Evolutionary conservation across 2,797 vertebrate species (phyloP).

Genomic region (Cuniculus paca): DNA sequence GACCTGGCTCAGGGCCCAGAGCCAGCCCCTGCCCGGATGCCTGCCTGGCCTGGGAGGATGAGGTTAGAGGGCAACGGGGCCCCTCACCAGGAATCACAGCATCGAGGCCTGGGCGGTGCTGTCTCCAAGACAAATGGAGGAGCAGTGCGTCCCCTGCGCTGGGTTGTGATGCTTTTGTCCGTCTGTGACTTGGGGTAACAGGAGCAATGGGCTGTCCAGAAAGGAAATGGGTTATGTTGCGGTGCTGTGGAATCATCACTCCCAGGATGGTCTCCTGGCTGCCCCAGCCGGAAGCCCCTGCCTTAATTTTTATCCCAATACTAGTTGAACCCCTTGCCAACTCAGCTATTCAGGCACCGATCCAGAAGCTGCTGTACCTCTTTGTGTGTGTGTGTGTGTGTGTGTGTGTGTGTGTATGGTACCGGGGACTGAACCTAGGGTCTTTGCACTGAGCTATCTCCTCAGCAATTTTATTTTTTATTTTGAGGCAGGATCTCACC

Average conservation of each 20-base stretch:
- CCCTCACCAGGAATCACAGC: background rate
- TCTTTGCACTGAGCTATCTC: background rate
- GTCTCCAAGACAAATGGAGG: background rate
- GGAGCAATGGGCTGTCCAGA: too few relatives aligned
- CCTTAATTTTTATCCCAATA: accelerated
- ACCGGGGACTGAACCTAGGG: background rate
- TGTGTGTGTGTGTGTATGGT: background rate
- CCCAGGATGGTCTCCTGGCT: background rate
- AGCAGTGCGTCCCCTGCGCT: accelerated
- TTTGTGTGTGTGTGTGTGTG: background rate
- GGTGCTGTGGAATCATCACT: accelerated
- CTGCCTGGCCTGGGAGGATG: background rate
- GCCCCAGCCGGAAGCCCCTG: background rate
- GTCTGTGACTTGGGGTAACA: accelerated
- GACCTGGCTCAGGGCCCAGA: background rate
- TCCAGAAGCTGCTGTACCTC: background rate
- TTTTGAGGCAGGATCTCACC: background rate
- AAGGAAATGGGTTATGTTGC: accelerated
- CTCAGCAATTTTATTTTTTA: background rate
- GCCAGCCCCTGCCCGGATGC: background rate
- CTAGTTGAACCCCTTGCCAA: accelerated
- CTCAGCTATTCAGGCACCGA: accelerated
- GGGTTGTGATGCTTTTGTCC: accelerated
- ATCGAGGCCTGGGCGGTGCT: background rate
- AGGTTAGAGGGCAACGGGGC: background rate